Conservation (phyloP, 2,888 invertebrate species). For the Odontothrips loti region DNA sequence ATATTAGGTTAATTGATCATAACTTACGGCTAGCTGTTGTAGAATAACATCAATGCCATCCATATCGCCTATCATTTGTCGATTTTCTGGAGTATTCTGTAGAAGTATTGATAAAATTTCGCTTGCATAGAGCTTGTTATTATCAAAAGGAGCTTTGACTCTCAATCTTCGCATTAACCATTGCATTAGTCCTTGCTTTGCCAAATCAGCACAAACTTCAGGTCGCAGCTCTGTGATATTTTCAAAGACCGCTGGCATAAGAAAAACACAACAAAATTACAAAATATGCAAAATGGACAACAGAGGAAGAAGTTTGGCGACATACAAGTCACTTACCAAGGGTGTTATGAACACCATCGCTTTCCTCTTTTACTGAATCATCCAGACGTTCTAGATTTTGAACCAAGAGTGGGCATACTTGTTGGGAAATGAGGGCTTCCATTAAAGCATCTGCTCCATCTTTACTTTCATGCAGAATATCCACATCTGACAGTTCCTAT, state of each 20-base stretch:
- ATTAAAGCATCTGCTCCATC: conserved; percentile 86
- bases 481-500: conserved; percentile 92
- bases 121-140: conserved; percentile 90
- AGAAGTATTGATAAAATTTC: conserved; percentile 93
- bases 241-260: conserved; percentile 75
- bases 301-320: conserved; percentile 48
- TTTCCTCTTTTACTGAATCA: conserved; percentile 88
- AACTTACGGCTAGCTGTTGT: conserved; percentile 81
- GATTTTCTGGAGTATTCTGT: conserved; percentile 82
- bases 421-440: conserved; percentile 81
- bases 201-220: conserved; percentile 77
- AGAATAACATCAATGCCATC: conserved; percentile 95
- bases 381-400: conserved; percentile 92
- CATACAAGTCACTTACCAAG: conserved; percentile 63
- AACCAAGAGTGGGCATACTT: conserved; percentile 82
- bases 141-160: conserved; percentile 86
- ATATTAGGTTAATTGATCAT: conserved; percentile 13
- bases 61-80: conserved; percentile 76
- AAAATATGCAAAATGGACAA: conserved; percentile 23
- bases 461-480: conserved; percentile 89
- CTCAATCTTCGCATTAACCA: conserved; percentile 91
- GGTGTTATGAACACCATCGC: conserved; percentile 94
- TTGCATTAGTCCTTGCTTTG: conserved; percentile 82
- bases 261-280: conserved; percentile 29
- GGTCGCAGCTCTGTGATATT: conserved; percentile 89